Evolutionary conservation across 2,113 vertebrate genomes (phyloP).

Genomic region (Salvelinus alpinus): DNA sequence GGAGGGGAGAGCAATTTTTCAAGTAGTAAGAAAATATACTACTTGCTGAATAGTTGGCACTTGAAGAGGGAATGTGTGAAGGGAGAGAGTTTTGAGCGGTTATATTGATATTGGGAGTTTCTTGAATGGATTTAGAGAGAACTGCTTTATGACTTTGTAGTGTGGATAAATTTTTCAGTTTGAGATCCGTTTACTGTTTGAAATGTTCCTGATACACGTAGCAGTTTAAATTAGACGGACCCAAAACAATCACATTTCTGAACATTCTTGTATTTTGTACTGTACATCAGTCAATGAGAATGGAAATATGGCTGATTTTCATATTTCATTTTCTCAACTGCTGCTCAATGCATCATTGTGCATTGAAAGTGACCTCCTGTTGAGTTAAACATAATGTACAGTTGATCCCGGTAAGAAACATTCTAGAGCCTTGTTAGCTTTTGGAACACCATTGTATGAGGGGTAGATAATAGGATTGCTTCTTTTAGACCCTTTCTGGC

Average conservation of each 20-base stretch:
- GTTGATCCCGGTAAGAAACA: not conserved
- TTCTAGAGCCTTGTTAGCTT: not conserved
- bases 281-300: too few species aligned
- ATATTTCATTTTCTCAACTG: too few species aligned
- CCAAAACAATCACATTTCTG: not conserved
- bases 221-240: not conserved
- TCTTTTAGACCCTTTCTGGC: constrained; percentile 22
- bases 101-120: not conserved
- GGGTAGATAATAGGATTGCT: constrained; percentile 44
- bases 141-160: not conserved
- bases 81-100: not conserved
- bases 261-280: too few species aligned
- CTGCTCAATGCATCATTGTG: too few species aligned
- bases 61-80: not conserved
- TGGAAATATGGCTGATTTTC: too few species aligned
- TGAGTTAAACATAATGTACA: not conserved
- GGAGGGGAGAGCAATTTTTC: not conserved
- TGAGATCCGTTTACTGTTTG: not conserved
- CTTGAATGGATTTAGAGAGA: not conserved
- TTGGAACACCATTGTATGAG: constrained; percentile 2
- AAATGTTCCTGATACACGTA: not conserved
- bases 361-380: too few species aligned
- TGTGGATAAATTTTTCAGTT: not conserved
- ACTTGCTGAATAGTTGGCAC: not conserved
- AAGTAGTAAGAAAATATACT: not conserved